Evolutionary conservation across 2,113 vertebrate genomes (phyloP).

Genomic region (Anarhynchus alexandrinus): DNA sequence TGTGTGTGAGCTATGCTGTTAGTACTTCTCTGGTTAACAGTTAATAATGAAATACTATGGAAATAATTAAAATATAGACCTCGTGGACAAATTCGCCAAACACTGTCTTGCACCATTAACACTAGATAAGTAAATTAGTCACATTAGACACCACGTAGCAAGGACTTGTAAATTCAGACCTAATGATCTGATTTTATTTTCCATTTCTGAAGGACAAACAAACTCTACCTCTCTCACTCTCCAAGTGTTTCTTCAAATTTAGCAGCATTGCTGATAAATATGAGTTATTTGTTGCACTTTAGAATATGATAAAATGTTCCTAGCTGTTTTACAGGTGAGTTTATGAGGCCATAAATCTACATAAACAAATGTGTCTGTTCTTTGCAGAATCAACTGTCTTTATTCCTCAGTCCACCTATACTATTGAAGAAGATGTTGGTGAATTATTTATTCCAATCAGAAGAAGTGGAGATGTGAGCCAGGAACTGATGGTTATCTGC

Average conservation of each 20-base stretch:
- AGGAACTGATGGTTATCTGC: conserved; percentile 93
- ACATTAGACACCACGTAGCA: neutral
- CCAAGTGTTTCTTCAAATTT: neutral
- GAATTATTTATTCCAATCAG: conserved; percentile 88
- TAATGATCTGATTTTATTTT: neutral
- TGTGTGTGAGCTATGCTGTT: neutral
- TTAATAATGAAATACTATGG: neutral
- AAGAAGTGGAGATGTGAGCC: conserved; percentile 88
- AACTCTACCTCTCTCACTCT: neutral
- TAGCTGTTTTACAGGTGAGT: neutral
- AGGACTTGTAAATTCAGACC: neutral
- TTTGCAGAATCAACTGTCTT: conserved; percentile 90
- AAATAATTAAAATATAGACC: neutral
- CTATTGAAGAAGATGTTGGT: conserved; percentile 86
- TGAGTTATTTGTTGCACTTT: neutral
- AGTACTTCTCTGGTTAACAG: neutral
- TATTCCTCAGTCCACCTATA: conserved; percentile 83
- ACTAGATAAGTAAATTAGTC: neutral
- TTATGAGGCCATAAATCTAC: neutral
- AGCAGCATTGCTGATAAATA: neutral
- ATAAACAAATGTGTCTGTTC: neutral
- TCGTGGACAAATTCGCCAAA: neutral
- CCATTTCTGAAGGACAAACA: neutral
- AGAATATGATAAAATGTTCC: neutral
- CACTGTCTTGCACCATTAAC: neutral